phyloP scores from a whole-genome alignment of 1,140 invertebrate genomes.

The Pentalonia nigronervosa region DNA sequence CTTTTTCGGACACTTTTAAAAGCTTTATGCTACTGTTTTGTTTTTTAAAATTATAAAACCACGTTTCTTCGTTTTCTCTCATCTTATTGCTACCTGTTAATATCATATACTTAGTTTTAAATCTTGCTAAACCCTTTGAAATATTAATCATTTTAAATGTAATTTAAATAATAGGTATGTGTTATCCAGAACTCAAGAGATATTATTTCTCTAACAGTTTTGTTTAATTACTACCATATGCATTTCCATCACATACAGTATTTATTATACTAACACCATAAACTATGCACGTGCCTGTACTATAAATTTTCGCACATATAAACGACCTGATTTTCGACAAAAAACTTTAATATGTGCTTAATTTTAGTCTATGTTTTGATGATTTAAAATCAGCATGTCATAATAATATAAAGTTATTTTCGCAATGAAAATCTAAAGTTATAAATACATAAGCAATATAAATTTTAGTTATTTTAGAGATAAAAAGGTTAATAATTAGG shows the following conservation, averaged over 20 bases:
- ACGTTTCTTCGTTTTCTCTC: not conserved
- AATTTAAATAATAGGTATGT: constrained; percentile 5
- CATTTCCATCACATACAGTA: not conserved
- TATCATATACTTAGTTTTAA: not conserved
- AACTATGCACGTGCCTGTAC: not conserved
- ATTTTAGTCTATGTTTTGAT: not conserved
- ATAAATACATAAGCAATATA: not conserved
- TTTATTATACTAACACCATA: not conserved
- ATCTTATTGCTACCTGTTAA: not conserved
- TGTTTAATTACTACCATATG: constrained; percentile 5
- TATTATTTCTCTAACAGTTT: constrained; percentile 28
- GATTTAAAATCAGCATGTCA: not conserved
- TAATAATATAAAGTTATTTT: not conserved
- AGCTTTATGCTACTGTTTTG: not conserved
- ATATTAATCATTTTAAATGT: constrained; percentile 5
- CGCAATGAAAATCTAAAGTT: not conserved
- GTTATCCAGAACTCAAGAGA: not conserved
- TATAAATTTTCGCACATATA: not conserved
- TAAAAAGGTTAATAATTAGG: not conserved
- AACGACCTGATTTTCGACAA: not conserved
- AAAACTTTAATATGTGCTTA: not conserved
- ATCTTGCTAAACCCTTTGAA: not conserved
- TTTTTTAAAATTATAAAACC: not conserved
- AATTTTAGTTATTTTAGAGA: not conserved
- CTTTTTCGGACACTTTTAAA: not conserved